These are phyloP conservation scores for Dromas ardeola DNA, from an alignment of 2,113 vertebrate species.

Conservation along the genomic window DNA sequence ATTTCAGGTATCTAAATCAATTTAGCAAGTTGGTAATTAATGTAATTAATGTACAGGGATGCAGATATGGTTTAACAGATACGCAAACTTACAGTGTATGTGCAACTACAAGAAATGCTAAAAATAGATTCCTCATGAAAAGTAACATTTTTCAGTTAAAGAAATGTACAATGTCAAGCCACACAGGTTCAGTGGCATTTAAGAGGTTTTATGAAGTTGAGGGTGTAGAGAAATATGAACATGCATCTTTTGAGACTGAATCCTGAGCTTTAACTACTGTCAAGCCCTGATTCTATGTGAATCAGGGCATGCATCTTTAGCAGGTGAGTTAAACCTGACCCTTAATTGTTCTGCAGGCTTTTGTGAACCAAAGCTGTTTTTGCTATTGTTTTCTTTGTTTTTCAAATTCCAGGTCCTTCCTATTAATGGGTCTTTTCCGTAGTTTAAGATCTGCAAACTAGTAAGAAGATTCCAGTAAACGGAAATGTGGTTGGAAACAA, in stretches of 20 bases:
- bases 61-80: not conserved
- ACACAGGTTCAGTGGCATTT: not conserved
- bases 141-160: not conserved
- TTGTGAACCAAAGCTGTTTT: not conserved
- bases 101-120: not conserved
- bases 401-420: not conserved
- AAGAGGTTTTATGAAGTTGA: not conserved
- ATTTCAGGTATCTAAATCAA: not conserved
- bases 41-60: not conserved
- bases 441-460: not conserved
- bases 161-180: not conserved
- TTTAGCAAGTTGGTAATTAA: not conserved
- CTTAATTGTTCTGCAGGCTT: not conserved
- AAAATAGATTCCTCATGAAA: not conserved
- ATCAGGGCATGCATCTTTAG: not conserved
- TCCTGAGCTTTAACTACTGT: not conserved
- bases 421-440: not conserved
- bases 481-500: not conserved
- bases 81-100: not conserved
- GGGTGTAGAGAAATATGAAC: not conserved
- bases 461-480: not conserved
- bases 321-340: not conserved
- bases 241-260: not conserved
- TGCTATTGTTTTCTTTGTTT: not conserved
- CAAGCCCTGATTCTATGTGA: not conserved